Evolutionary conservation across 2,113 vertebrate species (phyloP).

Genomic region (Vulpes vulpes): DNA sequence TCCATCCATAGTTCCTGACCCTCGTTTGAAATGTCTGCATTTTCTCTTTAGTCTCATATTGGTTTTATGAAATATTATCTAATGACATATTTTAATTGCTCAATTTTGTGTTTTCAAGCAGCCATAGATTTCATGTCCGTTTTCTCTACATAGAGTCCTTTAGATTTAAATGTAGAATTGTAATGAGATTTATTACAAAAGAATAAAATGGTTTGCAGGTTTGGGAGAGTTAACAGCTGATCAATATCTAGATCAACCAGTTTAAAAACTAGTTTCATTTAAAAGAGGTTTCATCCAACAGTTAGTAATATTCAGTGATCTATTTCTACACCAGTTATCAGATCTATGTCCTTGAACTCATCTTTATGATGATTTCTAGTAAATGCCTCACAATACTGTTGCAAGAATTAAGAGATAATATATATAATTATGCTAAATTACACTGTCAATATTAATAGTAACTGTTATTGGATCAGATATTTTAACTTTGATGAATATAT

Average conservation of each 20-base stretch:
- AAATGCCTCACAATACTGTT: background rate
- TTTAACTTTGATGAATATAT: background rate
- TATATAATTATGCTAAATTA: rapidly evolving
- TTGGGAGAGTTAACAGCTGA: background rate
- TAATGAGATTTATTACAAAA: background rate
- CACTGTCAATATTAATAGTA: background rate
- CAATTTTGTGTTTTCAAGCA: background rate
- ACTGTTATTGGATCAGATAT: background rate
- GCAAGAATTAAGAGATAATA: background rate
- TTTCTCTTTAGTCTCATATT: background rate
- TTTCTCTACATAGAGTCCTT: background rate
- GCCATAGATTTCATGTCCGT: background rate
- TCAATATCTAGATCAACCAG: background rate
- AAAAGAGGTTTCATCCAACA: background rate
- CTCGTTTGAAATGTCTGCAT: background rate
- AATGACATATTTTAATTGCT: background rate
- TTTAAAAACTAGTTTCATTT: background rate
- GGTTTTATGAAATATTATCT: background rate
- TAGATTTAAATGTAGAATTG: background rate
- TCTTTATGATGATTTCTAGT: conserved; percentile 6
- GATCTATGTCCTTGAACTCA: background rate
- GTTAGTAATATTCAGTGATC: background rate
- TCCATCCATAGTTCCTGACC: background rate
- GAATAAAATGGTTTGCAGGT: background rate
- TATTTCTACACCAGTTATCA: background rate